Base-by-base conservation (phyloP, 2,113 vertebrate species). In the Pachycephala philippinensis region DNA sequence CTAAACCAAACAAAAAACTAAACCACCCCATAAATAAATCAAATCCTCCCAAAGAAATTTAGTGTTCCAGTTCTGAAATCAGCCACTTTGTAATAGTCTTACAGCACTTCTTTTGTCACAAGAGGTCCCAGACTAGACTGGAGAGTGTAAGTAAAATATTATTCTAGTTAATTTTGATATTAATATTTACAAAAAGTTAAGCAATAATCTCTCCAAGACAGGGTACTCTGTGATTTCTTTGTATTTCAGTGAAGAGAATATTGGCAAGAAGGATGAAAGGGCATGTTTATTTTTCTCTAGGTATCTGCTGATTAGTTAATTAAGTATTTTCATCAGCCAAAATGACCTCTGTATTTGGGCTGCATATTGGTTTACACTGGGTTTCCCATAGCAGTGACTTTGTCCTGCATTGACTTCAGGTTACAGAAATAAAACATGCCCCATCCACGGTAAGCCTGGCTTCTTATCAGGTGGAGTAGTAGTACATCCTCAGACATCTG, bases 301-400 rank as follows among this genome's bases (percentile, higher is more conserved):
- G 33, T 91, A 79, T 78, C 84, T 89, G 79, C 57, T 87, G 93
- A 95, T 96, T 96, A 81, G 65, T 81, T 97, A 75, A 93, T 97
- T 54, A 95, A 95, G 60, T 94, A 91, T 87, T 97, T 96, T 97
- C 75, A 72, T 84, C 70, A 10, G n/a, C 70, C 66, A 42, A 28
- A 39, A 26, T 93, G 90, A 96, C 81, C 78, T 91, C 88, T 85
- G 45, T 90, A 44, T 96, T 84, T 87, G n/a, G 14, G 35, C 50
- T 54, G 1, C 54, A 8, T 84, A 78, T 68, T 94, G 74, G 28
- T 68, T 97, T 97, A 84, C 45, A 35, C 22, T 87, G 66, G 40
- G 82, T 91, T 93, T 95, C 77, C 70, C 75, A 39, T 15, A 76
- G 64, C 54, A 39, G 40, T 37, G 79, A 68, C 70, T 94, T 94